These are phyloP conservation scores for Lampris megalopsis DNA, from an alignment of 2,113 vertebrate species.

Conservation along the genomic window DNA sequence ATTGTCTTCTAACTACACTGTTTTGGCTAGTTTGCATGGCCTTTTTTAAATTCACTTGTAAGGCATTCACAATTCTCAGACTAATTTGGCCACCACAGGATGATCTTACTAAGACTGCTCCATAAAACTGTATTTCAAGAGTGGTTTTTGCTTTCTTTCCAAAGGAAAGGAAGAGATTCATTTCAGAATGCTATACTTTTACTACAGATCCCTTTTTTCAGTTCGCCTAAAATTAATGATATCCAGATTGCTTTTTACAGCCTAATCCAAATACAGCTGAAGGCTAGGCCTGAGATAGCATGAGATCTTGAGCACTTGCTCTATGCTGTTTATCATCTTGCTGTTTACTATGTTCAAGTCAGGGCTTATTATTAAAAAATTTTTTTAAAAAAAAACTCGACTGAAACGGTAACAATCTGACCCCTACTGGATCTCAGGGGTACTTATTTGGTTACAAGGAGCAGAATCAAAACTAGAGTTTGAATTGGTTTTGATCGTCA, in stretches of 20 bases:
- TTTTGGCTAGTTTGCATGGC: neutral
- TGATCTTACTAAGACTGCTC: neutral
- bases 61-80: neutral
- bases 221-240: conserved; percentile 37
- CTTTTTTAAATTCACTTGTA: neutral
- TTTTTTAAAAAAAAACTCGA: conserved; percentile 3
- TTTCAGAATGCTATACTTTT: conserved; percentile 5
- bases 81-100: neutral
- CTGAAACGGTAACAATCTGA: conserved; percentile 59
- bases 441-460: conserved; percentile 18
- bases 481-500: neutral
- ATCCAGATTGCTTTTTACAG: conserved; percentile 9
- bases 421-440: conserved; percentile 68
- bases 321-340: neutral
- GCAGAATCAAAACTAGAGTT: neutral
- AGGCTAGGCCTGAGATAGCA: conserved; percentile 34
- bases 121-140: neutral
- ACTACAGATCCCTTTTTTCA: conserved; percentile 26
- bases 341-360: neutral
- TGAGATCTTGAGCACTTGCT: neutral
- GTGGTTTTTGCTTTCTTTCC: neutral
- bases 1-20: conserved; percentile 16
- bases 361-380: too few species aligned
- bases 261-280: conserved; percentile 26
- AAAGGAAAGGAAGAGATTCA: conserved; percentile 9